Percentiles rank a stretch among this genome's conserved stretches.
These are phyloP conservation scores for Vanessa cardui DNA, from an alignment of 2,888 invertebrate genomes.

Conservation along the genomic window DNA sequence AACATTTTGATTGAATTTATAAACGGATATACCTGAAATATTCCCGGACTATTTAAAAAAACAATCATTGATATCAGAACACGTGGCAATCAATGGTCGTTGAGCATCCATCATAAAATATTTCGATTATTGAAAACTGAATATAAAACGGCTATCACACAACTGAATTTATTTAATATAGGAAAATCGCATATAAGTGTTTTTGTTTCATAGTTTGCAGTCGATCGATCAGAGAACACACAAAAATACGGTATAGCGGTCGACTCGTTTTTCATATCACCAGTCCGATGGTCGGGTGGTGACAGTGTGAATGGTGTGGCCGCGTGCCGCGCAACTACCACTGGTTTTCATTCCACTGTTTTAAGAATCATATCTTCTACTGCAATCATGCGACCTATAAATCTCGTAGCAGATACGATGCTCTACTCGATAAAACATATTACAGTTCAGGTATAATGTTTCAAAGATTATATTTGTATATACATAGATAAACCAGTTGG, in stretches of 20 bases:
- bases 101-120: too few relatives aligned
- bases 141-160: too few relatives aligned
- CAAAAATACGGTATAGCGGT: slow-evolving; percentile 44
- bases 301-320: slow-evolving; percentile 51
- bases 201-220: slow-evolving; percentile 4
- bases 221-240: slow-evolving; percentile 4
- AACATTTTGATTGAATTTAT: too few relatives aligned
- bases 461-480: not conserved
- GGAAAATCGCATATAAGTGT: too few relatives aligned
- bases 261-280: slow-evolving; percentile 53
- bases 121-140: too few relatives aligned
- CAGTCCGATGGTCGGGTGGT: slow-evolving; percentile 56
- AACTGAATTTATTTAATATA: too few relatives aligned
- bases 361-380: slow-evolving; percentile 58
- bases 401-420: slow-evolving; percentile 62
- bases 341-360: slow-evolving; percentile 53
- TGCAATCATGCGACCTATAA: slow-evolving; percentile 53
- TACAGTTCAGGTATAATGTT: slow-evolving; percentile 50
- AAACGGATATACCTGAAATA: too few relatives aligned
- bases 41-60: too few relatives aligned
- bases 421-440: slow-evolving; percentile 54
- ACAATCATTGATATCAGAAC: too few relatives aligned
- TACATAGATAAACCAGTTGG: too few relatives aligned
- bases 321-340: slow-evolving; percentile 49
- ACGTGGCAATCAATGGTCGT: too few relatives aligned